Evolutionary conservation across 2,888 invertebrate species (phyloP), one percentile per base, ranked within the genome.

Genomic region (Drosophila antonietae): DNA sequence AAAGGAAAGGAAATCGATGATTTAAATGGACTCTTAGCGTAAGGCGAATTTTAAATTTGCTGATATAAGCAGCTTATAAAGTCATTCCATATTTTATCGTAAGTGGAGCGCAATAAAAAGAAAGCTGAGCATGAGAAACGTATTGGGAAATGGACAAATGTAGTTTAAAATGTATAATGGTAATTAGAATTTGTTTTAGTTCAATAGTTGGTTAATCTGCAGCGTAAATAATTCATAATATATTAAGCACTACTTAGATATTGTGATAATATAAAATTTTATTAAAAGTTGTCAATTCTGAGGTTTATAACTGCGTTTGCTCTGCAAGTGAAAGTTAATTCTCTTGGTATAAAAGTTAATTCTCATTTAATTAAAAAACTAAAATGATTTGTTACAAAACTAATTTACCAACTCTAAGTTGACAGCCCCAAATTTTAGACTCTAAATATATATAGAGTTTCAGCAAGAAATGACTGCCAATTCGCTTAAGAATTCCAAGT

Each of bases 381-480:
- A n/a, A 39, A 2, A 8, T n/a, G 2, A 39, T 2, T 39, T 15
- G 3, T n/a, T 15, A 39, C 7, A n/a, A n/a, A n/a, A 8, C 3
- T 7, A n/a, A 41, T n/a, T 8, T 41, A 41, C 41, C 41, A n/a
- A 8, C n/a, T 7, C 15, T 10, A 49, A 31, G n/a, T 31, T 49
- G 49, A 0, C 49, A 31, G 5, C 5, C 0, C 5, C 23, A 46
- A 14, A 23, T 41, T 41, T 3, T 23, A 46, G 3, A n/a, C n/a
- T 9, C n/a, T 33, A n/a, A 14, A 49, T 2, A 14, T 9, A 28
- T 4, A 28, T 4, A 28, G 5, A 6, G 15, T n/a, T n/a, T 2
- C 2, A n/a, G n/a, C 15, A 12, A 7, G 14, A 35, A 58, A 41
- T 70, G 12, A 57, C 53, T 69, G 78, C 62, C 68, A 74, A 55